A percentile compares a stretch with the other conserved stretches of the same genome.
phyloP scores from a whole-genome alignment of 1,140 invertebrate genomes.

The Heliothis subflexa region DNA sequence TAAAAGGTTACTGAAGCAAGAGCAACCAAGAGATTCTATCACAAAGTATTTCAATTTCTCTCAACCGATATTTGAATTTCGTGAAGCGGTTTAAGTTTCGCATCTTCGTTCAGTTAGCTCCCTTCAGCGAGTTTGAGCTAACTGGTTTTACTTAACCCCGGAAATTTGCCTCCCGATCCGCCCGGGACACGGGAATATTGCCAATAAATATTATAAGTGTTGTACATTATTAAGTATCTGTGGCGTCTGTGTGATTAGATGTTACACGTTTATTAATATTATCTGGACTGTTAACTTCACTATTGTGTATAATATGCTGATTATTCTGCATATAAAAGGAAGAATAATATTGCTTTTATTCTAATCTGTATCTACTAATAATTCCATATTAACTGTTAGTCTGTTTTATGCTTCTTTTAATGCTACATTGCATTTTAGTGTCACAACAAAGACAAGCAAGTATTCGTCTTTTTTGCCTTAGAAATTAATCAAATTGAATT shows the following conservation, averaged over 20 bases:
- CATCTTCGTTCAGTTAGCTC: not conserved
- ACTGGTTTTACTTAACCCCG: not conserved
- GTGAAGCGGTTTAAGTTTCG: not conserved
- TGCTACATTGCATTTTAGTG: no score
- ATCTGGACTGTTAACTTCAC: not conserved
- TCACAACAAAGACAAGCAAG: no score
- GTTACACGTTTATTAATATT: not conserved
- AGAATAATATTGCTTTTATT: no score
- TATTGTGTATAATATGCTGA: not conserved
- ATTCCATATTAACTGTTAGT: no score
- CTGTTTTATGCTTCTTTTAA: no score
- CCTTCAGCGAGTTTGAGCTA: not conserved
- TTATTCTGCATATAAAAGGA: no score
- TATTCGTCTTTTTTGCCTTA: no score
- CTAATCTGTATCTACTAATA: no score
- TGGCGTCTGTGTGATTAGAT: not conserved
- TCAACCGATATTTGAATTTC: not conserved
- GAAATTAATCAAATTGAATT: no score
- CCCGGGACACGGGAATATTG: not conserved
- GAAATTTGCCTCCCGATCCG: constrained; percentile 9
- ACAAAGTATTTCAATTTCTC: not conserved
- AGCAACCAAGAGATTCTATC: no score
- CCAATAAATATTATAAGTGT: constrained; percentile 16
- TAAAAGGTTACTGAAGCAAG: not conserved
- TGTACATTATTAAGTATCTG: not conserved